phyloP scores from a whole-genome alignment of 1,140 invertebrate species.

The Brachystomella parvula region DNA sequence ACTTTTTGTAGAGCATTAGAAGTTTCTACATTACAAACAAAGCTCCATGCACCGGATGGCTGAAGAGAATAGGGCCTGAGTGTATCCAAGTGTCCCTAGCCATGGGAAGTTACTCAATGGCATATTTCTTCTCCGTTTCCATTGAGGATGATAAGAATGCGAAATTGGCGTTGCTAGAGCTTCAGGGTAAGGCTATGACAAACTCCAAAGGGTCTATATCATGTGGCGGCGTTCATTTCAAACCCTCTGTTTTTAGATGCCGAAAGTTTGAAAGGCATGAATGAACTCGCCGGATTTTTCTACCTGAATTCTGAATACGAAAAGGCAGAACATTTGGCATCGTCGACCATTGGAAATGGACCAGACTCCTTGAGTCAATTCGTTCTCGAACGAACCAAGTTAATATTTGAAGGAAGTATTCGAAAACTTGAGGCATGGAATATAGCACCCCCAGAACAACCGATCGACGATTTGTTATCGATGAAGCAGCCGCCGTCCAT shows the following conservation, averaged over 20 bases:
- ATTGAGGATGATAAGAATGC: constrained; percentile 20
- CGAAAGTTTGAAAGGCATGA: constrained; percentile 21
- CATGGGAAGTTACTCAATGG: constrained; percentile 4
- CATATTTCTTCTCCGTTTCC: constrained; percentile 21
- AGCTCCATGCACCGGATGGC: constrained; percentile 32
- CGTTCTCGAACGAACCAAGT: not conserved
- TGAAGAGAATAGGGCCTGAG: constrained; percentile 31
- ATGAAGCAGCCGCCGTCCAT: not conserved
- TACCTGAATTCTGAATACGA: constrained; percentile 29
- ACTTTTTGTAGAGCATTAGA: constrained; percentile 10
- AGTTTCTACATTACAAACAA: constrained; percentile 26
- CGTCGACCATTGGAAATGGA: not conserved
- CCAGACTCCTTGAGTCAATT: not conserved
- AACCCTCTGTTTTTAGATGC: constrained; percentile 17
- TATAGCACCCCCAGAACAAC: not conserved
- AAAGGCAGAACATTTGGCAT: constrained; percentile 14
- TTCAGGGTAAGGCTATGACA: constrained; percentile 23
- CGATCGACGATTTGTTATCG: not conserved
- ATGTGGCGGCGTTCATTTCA: not conserved
- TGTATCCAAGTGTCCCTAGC: constrained; percentile 22
- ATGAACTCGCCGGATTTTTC: constrained; percentile 14
- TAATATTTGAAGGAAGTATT: not conserved
- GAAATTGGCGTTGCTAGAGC: constrained; percentile 18
- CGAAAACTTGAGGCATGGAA: not conserved
- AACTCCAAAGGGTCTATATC: not conserved